Conservation (phyloP, 2,888 invertebrate genomes). For the Brassicogethes aeneus region DNA sequence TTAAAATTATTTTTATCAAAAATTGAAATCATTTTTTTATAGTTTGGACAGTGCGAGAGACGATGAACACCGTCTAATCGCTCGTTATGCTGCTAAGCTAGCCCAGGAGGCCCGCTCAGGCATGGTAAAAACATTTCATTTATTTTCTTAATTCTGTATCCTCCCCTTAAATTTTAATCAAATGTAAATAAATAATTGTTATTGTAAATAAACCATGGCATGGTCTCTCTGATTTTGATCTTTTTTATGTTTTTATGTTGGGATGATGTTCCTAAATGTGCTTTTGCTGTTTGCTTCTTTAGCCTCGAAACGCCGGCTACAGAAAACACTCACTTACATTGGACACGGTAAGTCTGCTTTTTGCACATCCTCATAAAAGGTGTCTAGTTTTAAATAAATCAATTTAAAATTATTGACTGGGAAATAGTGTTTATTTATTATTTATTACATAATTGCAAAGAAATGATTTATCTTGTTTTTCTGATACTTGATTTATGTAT, state of each 20-base stretch:
- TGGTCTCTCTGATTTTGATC: constrained; percentile 6
- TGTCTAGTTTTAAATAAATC: not conserved
- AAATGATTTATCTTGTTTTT: no score
- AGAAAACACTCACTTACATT: constrained; percentile 54
- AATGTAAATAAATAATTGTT: not conserved
- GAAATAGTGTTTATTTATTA: no score
- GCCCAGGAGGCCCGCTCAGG: constrained; percentile 81
- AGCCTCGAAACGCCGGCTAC: constrained; percentile 50
- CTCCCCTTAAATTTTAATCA: not conserved
- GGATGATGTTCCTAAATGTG: constrained; percentile 29
- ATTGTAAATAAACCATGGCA: constrained; percentile 1
- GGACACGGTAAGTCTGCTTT: constrained; percentile 46
- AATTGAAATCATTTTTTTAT: constrained; percentile 10
- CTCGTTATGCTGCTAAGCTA: constrained; percentile 89
- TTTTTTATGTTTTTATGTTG: constrained; percentile 19
- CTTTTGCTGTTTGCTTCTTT: constrained; percentile 39
- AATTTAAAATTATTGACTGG: no score
- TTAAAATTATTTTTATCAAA: constrained; percentile 5
- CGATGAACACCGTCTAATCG: constrained; percentile 94
- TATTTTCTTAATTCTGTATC: not conserved
- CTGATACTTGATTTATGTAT: no score
- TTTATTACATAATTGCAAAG: no score
- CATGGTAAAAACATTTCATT: constrained; percentile 42
- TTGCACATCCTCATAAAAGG: not conserved
- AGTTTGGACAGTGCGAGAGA: constrained; percentile 50